Base-by-base conservation (phyloP, 2,888 invertebrate genomes). In the Macrophya annulata region DNA sequence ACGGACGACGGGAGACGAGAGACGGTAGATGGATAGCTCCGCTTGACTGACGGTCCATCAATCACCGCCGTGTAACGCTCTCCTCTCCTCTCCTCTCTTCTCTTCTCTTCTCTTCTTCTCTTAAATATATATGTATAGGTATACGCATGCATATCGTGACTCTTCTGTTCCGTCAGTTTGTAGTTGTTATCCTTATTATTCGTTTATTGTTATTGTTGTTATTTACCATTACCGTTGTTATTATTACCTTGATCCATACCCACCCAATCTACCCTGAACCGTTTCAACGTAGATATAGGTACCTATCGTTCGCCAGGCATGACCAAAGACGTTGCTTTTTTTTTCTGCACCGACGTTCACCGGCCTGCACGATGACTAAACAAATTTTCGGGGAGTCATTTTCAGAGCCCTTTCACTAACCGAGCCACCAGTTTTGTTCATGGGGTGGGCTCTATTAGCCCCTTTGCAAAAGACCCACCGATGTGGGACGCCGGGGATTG, bases 11-110 rank as follows among this genome's bases (percentile, higher is more conserved):
- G 85, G 86, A 86, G 88, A 83, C 85, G 87, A 87, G 86, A 84
- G 85, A 86, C 62, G 88, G 87, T 91, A 92, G 93, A 93, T 93
- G 92, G 93, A 93, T 93, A 92, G 93, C 92, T 90, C 88, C 88
- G 91, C 89, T 91, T 92, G 93, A 92, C 92, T 93, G 93, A 93
- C 93, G 90, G 90, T 93, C 93, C 92, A 93, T 93, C 93, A 92
- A 93, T 93, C 93, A 93, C 90, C 74, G 74, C 82, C 88, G 87
- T 37, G 37, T 68, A 86, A 86, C 88, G 88, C 87, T 88, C 88
- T 90, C 76, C 84, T 85, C 87, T 85, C 87, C 43, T 59, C 84
- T 74, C 59, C 21, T 12, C 62, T 51, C 31, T 17, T 51, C 86
- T 85, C 43, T 85, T 84, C 62, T 68, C 85, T 62, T 84, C 76